phyloP scores from a whole-genome alignment of 2,797 vertebrate species.

The Rhinichthys osculus region DNA sequence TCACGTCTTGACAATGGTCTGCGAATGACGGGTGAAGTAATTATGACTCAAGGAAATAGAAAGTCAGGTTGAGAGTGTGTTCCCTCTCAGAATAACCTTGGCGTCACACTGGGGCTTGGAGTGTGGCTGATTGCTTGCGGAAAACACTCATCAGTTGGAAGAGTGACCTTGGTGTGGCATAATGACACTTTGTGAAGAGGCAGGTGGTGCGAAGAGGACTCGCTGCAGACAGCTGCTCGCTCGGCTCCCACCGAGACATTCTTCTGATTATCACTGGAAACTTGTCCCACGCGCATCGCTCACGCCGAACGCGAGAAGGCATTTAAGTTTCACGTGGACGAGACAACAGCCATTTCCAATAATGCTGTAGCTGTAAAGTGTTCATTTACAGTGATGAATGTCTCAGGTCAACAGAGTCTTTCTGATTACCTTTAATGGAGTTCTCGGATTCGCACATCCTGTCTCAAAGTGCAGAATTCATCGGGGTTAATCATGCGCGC shows the following conservation, averaged over 20 bases:
- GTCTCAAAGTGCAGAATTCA: slow-evolving; percentile 36
- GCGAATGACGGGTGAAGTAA: slow-evolving; percentile 36
- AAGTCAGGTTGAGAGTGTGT: slow-evolving; percentile 25
- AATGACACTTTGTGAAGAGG: slow-evolving; percentile 56
- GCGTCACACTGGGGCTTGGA: slow-evolving; percentile 44
- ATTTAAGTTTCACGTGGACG: neutral
- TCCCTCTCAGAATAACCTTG: slow-evolving; percentile 55
- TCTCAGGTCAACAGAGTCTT: slow-evolving; percentile 31
- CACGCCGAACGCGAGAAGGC: neutral
- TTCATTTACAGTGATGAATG: slow-evolving; percentile 35
- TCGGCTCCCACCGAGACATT: slow-evolving; percentile 1
- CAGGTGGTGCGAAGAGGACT: slow-evolving; percentile 57
- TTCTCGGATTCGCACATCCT: slow-evolving; percentile 35
- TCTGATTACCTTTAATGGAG: slow-evolving; percentile 49
- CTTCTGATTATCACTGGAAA: slow-evolving; percentile 24
- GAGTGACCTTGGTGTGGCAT: slow-evolving; percentile 58
- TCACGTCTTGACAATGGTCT: slow-evolving; percentile 16
- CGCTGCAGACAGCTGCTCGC: slow-evolving; percentile 35
- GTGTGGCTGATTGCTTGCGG: slow-evolving; percentile 57
- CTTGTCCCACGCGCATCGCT: slow-evolving; percentile 1
- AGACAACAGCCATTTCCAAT: slow-evolving; percentile 17
- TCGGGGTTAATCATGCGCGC: slow-evolving; percentile 68
- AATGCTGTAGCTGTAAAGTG: slow-evolving; percentile 10
- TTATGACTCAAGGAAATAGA: slow-evolving; percentile 41
- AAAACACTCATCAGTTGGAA: slow-evolving; percentile 53